Evolutionary conservation across 2,888 invertebrate species (phyloP).

Genomic region (Patella caerulea): DNA sequence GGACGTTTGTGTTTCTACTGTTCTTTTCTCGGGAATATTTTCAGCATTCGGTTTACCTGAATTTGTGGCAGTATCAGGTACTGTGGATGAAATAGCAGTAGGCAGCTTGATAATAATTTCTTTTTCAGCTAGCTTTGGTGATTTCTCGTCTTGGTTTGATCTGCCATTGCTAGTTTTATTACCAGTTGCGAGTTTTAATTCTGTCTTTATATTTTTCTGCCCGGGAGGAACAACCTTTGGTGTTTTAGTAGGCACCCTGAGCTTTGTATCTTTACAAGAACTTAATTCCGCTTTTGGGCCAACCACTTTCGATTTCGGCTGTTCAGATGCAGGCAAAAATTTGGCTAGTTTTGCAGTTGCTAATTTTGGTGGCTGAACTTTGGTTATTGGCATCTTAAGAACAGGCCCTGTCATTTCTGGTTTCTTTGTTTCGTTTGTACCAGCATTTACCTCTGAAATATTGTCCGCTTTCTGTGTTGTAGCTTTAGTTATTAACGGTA

Average conservation of each 20-base stretch:
- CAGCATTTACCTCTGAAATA: not conserved
- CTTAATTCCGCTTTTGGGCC: not conserved
- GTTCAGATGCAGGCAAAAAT: not conserved
- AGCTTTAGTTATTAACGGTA: not conserved
- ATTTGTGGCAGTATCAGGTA: not conserved
- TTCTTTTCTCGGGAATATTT: conserved; percentile 29
- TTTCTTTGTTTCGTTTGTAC: not conserved
- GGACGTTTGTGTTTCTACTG: conserved; percentile 47
- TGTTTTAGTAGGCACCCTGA: not conserved
- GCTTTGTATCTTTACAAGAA: not conserved
- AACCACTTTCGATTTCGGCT: not conserved
- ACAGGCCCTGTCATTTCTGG: not conserved
- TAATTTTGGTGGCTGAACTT: not conserved
- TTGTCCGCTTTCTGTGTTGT: not conserved
- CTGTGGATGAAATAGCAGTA: too few species aligned
- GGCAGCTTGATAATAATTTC: not conserved
- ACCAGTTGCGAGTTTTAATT: not conserved
- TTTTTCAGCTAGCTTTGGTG: not conserved
- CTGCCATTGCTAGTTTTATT: not conserved
- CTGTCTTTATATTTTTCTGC: not conserved
- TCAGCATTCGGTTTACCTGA: conserved; percentile 9
- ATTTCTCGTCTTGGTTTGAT: not conserved
- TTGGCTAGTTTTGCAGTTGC: not conserved
- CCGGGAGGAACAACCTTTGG: not conserved
- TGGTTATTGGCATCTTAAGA: not conserved